Percentiles rank a stretch among this genome's conserved stretches.
Conservation (phyloP, 2,797 vertebrate species). For the Acanthurus tractus region DNA sequence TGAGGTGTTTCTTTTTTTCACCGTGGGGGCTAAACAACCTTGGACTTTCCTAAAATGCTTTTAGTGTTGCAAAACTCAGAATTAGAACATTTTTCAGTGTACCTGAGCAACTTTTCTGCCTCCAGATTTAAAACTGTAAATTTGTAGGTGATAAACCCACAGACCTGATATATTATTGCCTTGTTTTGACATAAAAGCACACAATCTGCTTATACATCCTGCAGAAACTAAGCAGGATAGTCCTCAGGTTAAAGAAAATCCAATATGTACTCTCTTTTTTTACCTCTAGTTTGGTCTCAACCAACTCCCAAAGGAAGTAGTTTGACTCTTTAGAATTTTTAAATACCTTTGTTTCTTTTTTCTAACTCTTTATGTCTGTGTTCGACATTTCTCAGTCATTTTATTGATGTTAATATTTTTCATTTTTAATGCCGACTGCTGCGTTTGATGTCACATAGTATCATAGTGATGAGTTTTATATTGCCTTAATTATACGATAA, state of each 20-base stretch:
- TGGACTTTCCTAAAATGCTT: background rate
- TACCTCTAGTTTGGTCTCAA: background rate
- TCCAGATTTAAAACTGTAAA: background rate
- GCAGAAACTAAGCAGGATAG: background rate
- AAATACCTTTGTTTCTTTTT: background rate
- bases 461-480: background rate
- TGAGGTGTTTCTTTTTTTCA: conserved; percentile 1
- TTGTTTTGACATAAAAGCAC: background rate
- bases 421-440: too few species aligned
- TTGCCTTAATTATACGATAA: background rate
- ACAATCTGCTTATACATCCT: background rate
- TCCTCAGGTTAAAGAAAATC: background rate
- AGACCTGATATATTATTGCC: background rate
- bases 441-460: too few species aligned
- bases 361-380: too few species aligned
- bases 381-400: too few species aligned
- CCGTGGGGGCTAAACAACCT: too few species aligned
- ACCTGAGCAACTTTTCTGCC: background rate
- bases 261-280: background rate
- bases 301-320: background rate
- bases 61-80: background rate
- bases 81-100: background rate
- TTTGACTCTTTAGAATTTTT: background rate
- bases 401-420: too few species aligned
- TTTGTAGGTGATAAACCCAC: background rate